phyloP scores from a whole-genome alignment of 2,888 invertebrate species.

The Elysia crispata region DNA sequence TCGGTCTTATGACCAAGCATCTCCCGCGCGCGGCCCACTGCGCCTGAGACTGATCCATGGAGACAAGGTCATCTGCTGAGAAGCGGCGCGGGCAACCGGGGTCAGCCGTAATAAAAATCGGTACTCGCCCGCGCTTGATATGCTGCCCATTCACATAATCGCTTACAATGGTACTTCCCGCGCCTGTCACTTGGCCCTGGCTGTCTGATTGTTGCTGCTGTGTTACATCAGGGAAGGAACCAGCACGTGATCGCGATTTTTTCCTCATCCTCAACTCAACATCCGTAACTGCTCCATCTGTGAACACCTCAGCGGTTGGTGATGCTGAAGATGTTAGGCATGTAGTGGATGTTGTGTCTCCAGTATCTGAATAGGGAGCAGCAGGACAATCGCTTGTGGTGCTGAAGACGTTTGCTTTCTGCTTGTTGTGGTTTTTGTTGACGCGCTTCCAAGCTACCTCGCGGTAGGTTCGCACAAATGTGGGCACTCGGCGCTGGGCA shows the following conservation, averaged over 20 bases:
- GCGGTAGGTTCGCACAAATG: slow-evolving; percentile 40
- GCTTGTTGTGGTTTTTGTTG: background rate
- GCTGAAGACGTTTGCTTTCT: too few species aligned
- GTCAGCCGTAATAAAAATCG: slow-evolving; percentile 22
- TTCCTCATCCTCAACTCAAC: too few species aligned
- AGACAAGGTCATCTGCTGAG: slow-evolving; percentile 36
- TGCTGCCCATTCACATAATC: slow-evolving; percentile 31
- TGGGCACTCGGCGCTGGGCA: slow-evolving; percentile 16
- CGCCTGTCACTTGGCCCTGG: too few species aligned
- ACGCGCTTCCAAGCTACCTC: slow-evolving; percentile 40
- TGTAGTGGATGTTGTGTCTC: too few species aligned
- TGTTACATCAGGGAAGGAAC: too few species aligned
- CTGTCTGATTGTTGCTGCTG: too few species aligned
- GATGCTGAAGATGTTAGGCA: too few species aligned
- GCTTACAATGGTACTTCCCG: background rate
- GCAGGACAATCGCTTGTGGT: too few species aligned
- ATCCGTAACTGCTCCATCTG: too few species aligned
- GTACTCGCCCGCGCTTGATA: slow-evolving; percentile 34
- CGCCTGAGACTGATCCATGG: background rate
- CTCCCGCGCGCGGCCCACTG: background rate
- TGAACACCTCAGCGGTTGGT: too few species aligned
- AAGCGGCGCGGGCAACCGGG: slow-evolving; percentile 13
- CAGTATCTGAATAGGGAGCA: too few species aligned
- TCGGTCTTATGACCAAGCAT: slow-evolving; percentile 23
- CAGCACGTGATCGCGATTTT: too few species aligned